Conservation (phyloP, 2,888 invertebrate species). For the Phyllotreta cruciferae region DNA sequence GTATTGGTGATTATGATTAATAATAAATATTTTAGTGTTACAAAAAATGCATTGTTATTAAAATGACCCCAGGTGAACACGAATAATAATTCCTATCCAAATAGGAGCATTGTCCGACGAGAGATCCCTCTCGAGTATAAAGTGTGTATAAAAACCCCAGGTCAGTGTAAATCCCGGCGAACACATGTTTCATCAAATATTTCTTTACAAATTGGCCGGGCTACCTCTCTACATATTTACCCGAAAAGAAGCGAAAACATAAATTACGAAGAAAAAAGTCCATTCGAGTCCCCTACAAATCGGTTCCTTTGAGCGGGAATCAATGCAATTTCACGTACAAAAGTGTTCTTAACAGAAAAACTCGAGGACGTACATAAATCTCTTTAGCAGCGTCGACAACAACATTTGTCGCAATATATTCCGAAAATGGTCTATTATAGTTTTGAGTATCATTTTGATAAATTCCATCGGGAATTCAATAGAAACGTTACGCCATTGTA, state of each 20-base stretch:
- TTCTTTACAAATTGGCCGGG: constrained; percentile 24
- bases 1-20: too few relatives aligned
- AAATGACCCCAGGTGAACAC: too few relatives aligned
- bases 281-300: constrained; percentile 35
- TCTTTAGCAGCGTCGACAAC: constrained; percentile 48
- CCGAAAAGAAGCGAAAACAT: constrained; percentile 35
- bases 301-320: constrained; percentile 44
- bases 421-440: constrained; percentile 50
- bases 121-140: constrained; percentile 4
- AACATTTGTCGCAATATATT: constrained; percentile 49
- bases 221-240: constrained; percentile 28
- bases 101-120: neutral
- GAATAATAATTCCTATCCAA: too few relatives aligned
- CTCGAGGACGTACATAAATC: constrained; percentile 48
- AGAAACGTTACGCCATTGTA: constrained; percentile 36
- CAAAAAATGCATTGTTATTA: too few relatives aligned
- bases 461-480: constrained; percentile 40
- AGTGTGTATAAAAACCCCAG: constrained; percentile 9
- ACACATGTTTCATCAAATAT: constrained; percentile 22
- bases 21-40: too few relatives aligned
- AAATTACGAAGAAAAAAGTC: constrained; percentile 36
- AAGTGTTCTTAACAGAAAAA: constrained; percentile 46
- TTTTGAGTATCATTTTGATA: constrained; percentile 52
- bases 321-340: constrained; percentile 48
- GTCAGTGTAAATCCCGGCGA: constrained; percentile 4